These are phyloP conservation scores for Hippoglossus stenolepis DNA, from an alignment of 2,113 vertebrate species.

Conservation along the genomic window DNA sequence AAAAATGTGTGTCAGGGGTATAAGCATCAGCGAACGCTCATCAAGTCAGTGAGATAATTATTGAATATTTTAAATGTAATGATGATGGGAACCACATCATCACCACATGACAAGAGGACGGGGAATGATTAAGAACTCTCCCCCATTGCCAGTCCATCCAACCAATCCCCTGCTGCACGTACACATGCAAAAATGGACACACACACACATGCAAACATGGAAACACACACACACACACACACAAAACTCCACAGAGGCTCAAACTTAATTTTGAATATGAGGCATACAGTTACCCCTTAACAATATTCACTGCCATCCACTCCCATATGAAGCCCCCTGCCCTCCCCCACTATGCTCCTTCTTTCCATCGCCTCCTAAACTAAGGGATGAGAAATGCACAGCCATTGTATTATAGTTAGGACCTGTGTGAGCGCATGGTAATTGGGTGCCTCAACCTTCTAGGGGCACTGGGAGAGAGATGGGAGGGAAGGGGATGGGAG, in stretches of 20 bases:
- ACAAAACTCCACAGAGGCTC: slow-evolving; percentile 75
- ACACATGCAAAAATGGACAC: neutral
- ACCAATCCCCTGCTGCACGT: slow-evolving; percentile 65
- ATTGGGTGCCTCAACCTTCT: slow-evolving; percentile 31
- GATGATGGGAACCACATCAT: slow-evolving; percentile 75
- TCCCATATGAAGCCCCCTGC: slow-evolving; percentile 73
- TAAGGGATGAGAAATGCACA: slow-evolving; percentile 35
- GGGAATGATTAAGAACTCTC: slow-evolving; percentile 82
- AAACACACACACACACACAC: slow-evolving; percentile 12
- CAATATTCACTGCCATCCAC: slow-evolving; percentile 68
- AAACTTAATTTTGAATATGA: slow-evolving; percentile 83
- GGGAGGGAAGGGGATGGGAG: no score
- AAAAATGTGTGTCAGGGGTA: neutral
- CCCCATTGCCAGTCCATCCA: slow-evolving; percentile 68
- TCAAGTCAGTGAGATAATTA: slow-evolving; percentile 87
- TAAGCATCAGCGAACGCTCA: slow-evolving; percentile 73
- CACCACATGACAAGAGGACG: slow-evolving; percentile 83
- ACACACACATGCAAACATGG: slow-evolving; percentile 26
- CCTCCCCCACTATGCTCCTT: slow-evolving; percentile 9
- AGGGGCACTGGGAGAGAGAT: slow-evolving; percentile 12
- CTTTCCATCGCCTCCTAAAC: slow-evolving; percentile 3
- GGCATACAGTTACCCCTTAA: slow-evolving; percentile 42
- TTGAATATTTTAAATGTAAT: slow-evolving; percentile 91
- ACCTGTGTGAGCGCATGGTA: slow-evolving; percentile 21
- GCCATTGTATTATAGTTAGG: slow-evolving; percentile 32